phyloP scores from a whole-genome alignment of 2,888 invertebrate species.

The Phengaris arion region DNA sequence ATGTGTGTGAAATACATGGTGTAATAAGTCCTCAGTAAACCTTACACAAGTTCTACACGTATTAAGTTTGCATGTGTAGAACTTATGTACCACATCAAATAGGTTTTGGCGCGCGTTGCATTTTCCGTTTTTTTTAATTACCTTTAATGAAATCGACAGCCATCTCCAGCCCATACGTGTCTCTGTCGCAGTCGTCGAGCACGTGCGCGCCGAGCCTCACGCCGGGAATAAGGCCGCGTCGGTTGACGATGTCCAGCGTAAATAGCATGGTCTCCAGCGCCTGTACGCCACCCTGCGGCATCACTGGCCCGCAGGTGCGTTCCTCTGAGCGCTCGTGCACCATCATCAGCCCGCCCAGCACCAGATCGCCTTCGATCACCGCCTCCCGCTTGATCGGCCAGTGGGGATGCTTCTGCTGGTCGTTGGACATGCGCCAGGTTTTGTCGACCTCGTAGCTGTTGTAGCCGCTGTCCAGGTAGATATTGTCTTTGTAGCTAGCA shows the following conservation, averaged over 20 bases:
- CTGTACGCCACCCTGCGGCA: conserved; percentile 93
- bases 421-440: conserved; percentile 55
- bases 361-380: conserved; percentile 89
- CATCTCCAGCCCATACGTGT: conserved; percentile 94
- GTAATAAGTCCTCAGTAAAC: background rate
- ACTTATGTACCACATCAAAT: too few species aligned
- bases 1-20: background rate
- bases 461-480: conserved; percentile 51
- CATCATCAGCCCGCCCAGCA: conserved; percentile 95
- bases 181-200: conserved; percentile 95
- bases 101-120: too few species aligned
- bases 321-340: conserved; percentile 51
- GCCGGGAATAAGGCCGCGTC: conserved; percentile 82
- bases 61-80: too few species aligned
- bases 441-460: conserved; percentile 41
- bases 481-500: conserved; percentile 47
- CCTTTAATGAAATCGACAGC: conserved; percentile 96
- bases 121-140: conserved; percentile 47
- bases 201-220: conserved; percentile 90
- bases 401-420: conserved; percentile 53
- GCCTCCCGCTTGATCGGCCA: conserved; percentile 91
- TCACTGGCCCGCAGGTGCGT: conserved; percentile 87
- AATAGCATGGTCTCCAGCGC: conserved; percentile 94
- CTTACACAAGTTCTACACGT: too few species aligned
- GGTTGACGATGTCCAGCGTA: conserved; percentile 86